phyloP scores from a whole-genome alignment of 2,888 invertebrate species.

The Phalera bucephala region DNA sequence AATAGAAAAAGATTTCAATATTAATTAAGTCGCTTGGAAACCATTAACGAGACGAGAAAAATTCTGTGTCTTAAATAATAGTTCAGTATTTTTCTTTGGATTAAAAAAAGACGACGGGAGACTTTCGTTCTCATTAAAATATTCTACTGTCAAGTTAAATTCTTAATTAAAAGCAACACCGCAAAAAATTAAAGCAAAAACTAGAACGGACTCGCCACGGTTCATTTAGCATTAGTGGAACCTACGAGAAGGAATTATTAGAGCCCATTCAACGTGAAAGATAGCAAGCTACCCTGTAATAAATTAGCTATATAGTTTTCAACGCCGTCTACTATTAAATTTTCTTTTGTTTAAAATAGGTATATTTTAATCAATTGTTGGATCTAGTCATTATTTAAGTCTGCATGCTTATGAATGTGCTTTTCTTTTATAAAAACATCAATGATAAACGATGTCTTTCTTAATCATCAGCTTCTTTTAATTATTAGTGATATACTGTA shows the following conservation, averaged over 20 bases:
- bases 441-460: too few species aligned
- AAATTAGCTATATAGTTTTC: neutral
- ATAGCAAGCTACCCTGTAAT: constrained; percentile 2
- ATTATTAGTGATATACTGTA: too few species aligned
- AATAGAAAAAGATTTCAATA: constrained; percentile 2
- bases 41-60: constrained; percentile 4
- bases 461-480: too few species aligned
- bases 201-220: constrained; percentile 8
- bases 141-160: constrained; percentile 29
- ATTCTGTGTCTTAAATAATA: constrained; percentile 12
- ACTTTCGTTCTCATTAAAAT: constrained; percentile 37
- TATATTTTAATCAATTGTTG: too few species aligned
- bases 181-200: constrained; percentile 19
- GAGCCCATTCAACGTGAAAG: constrained; percentile 1
- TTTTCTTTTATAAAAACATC: too few species aligned
- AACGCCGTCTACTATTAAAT: too few species aligned
- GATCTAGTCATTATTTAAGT: too few species aligned
- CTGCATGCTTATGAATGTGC: too few species aligned
- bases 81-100: constrained; percentile 20
- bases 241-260: constrained; percentile 13
- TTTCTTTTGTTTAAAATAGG: too few species aligned
- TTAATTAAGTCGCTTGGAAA: constrained; percentile 3
- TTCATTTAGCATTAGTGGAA: constrained; percentile 23
- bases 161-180: constrained; percentile 37
- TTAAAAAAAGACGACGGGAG: constrained; percentile 9